Conservation (phyloP, 2,113 vertebrate genomes). For the Pavo muticus region DNA sequence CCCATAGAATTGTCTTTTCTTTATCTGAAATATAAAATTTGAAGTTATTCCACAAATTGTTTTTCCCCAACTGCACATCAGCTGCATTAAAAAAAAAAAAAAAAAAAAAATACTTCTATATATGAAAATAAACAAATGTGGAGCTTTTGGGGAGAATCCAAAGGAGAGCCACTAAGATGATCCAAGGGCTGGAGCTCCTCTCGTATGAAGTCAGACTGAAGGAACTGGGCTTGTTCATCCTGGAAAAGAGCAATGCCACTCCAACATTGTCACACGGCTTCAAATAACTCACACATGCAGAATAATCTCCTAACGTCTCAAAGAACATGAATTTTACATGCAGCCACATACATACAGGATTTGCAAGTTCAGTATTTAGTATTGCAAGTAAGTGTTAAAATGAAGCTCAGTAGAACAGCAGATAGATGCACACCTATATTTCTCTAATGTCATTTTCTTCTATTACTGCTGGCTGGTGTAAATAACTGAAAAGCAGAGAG, state of each 20-base stretch:
- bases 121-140: background rate
- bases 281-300: background rate
- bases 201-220: no score
- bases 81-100: background rate
- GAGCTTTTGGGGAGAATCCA: no score
- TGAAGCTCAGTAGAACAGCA: background rate
- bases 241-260: background rate
- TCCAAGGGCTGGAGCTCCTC: no score
- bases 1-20: background rate
- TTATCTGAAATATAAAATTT: background rate
- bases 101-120: background rate
- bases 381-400: background rate
- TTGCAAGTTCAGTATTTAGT: background rate
- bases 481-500: background rate
- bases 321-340: background rate
- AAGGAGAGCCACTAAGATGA: no score
- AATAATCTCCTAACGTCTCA: background rate
- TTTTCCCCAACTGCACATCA: background rate
- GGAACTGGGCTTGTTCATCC: no score
- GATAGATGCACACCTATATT: background rate
- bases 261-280: background rate
- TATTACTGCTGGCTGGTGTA: background rate
- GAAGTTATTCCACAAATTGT: background rate
- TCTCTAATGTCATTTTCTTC: background rate
- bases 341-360: background rate